A percentile compares a stretch with the other conserved stretches of the same genome.
phyloP scores from a whole-genome alignment of 2,113 vertebrate species.

The Labrus mixtus region DNA sequence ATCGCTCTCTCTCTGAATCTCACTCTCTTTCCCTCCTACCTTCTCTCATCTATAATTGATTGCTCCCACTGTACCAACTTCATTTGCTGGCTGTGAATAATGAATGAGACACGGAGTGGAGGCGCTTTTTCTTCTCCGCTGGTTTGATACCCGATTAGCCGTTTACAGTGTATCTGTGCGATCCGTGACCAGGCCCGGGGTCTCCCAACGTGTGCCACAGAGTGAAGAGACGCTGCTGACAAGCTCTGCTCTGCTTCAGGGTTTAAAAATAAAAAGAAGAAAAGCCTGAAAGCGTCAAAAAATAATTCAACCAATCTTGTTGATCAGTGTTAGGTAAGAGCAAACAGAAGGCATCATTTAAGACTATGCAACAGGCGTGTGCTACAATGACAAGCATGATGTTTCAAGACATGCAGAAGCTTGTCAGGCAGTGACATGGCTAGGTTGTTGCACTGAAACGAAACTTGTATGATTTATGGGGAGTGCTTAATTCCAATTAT shows the following conservation, averaged over 20 bases:
- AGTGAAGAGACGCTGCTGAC: constrained; percentile 28
- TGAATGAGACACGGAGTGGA: constrained; percentile 82
- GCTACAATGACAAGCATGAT: constrained; percentile 5
- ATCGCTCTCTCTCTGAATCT: constrained; percentile 49
- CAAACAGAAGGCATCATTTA: background rate
- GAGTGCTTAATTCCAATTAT: constrained; percentile 47
- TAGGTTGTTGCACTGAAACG: constrained; percentile 49
- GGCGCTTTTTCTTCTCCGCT: constrained; percentile 74
- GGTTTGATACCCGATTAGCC: constrained; percentile 80
- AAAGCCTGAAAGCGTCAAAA: background rate
- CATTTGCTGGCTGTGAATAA: constrained; percentile 84
- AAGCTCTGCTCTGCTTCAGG: constrained; percentile 3
- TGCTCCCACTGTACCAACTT: constrained; percentile 83
- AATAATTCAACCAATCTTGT: background rate
- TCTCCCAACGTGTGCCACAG: constrained; percentile 51
- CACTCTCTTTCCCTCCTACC: constrained; percentile 62
- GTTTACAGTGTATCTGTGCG: constrained; percentile 61
- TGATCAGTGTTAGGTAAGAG: constrained; percentile 17
- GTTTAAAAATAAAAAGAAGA: too few species aligned
- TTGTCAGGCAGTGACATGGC: constrained; percentile 9
- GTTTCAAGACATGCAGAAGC: constrained; percentile 43
- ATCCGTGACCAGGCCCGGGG: constrained; percentile 58
- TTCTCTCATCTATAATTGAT: constrained; percentile 85
- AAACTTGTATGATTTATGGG: constrained; percentile 48
- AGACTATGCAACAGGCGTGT: constrained; percentile 13